Conservation (phyloP, 1,140 invertebrate species). For the Hycleus phaleratus region DNA sequence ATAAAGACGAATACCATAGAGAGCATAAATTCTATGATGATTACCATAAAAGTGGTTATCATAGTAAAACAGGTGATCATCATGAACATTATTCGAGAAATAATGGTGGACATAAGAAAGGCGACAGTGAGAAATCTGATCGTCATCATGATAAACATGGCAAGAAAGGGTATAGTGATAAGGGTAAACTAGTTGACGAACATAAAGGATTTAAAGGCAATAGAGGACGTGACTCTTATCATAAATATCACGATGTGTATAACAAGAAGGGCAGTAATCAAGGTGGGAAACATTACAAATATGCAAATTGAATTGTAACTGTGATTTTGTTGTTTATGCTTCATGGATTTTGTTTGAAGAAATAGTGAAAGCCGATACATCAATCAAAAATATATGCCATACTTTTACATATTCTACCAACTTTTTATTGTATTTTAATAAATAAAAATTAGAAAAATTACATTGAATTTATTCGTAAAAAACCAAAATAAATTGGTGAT, state of each 20-base stretch:
- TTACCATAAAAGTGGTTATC: conserved; percentile 64
- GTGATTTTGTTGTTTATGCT: too few relatives aligned
- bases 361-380: too few relatives aligned
- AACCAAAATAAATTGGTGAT: too few relatives aligned
- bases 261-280: conserved; percentile 53
- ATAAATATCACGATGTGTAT: conserved; percentile 52
- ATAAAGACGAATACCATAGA: conserved; percentile 76
- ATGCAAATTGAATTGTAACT: conserved; percentile 2
- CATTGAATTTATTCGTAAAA: too few relatives aligned
- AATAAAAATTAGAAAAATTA: too few relatives aligned
- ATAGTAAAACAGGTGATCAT: conserved; percentile 54
- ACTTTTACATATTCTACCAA: too few relatives aligned
- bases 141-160: conserved; percentile 63
- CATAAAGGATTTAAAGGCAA: conserved; percentile 55
- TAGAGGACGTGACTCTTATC: conserved; percentile 53
- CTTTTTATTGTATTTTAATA: too few relatives aligned
- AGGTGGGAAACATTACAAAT: conserved; percentile 46
- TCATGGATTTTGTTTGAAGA: too few relatives aligned
- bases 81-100: conserved; percentile 63
- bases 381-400: too few relatives aligned
- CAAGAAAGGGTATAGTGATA: conserved; percentile 65
- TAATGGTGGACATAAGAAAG: conserved; percentile 64
- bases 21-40: conserved; percentile 80
- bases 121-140: conserved; percentile 59
- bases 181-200: conserved; percentile 57